Conservation (phyloP, 2,113 vertebrate genomes). For the Tychaedon coryphoeus region DNA sequence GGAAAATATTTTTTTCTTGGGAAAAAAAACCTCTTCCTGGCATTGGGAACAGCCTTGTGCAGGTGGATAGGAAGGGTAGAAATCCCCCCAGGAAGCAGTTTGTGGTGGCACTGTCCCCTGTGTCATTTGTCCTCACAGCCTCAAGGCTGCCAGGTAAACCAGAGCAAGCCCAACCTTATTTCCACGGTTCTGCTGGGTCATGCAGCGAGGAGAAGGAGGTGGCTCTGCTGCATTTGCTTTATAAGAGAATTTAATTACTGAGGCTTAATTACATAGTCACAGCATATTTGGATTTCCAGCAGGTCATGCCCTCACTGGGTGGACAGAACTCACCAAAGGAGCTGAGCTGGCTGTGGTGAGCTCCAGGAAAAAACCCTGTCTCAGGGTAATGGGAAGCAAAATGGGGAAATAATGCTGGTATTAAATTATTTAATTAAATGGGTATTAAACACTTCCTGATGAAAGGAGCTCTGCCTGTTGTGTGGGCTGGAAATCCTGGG, state of each 20-base stretch:
- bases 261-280: background rate
- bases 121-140: background rate
- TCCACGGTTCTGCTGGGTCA: background rate
- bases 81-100: background rate
- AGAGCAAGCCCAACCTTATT: background rate
- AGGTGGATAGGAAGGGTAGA: background rate
- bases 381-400: background rate
- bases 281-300: background rate
- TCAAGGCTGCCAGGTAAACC: background rate
- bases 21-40: background rate
- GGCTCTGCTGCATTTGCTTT: background rate
- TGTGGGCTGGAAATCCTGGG: background rate
- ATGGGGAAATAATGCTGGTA: no score
- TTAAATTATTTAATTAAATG: no score
- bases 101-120: accelerated
- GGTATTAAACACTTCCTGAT: background rate
- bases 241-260: background rate
- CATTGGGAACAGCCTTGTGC: background rate
- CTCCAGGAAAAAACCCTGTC: background rate
- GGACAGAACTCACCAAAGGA: background rate
- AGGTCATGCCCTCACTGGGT: background rate
- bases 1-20: background rate
- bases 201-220: background rate
- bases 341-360: background rate
- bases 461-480: background rate